phyloP scores from a whole-genome alignment of 2,888 invertebrate genomes.

The Phengaris arion region DNA sequence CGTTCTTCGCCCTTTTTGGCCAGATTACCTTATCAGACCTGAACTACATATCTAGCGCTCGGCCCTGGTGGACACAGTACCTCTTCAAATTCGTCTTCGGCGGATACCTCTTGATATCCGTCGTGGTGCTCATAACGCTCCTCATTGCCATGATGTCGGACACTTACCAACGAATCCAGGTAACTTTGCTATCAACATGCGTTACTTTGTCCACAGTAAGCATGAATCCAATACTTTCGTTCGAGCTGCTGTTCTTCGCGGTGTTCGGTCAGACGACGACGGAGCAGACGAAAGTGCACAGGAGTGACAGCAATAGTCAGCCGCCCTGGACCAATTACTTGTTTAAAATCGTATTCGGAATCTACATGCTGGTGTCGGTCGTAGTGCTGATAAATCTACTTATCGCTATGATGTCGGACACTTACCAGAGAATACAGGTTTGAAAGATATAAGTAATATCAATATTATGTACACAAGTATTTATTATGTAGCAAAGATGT shows the following conservation, averaged over 20 bases:
- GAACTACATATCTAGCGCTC: slow-evolving; percentile 83
- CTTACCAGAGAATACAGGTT: slow-evolving; percentile 98
- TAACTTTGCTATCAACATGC: slow-evolving; percentile 79
- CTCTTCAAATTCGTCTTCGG: slow-evolving; percentile 96
- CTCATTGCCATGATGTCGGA: slow-evolving; percentile 99
- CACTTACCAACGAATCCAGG: slow-evolving; percentile 99
- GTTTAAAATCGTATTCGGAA: slow-evolving; percentile 92
- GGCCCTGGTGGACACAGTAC: slow-evolving; percentile 90
- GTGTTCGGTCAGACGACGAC: slow-evolving; percentile 96
- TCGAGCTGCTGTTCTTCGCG: slow-evolving; percentile 99
- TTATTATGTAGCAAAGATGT: neutral
- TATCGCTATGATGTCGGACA: slow-evolving; percentile 99
- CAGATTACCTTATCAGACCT: slow-evolving; percentile 93
- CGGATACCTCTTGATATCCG: slow-evolving; percentile 98
- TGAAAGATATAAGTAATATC: neutral
- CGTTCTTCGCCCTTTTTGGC: slow-evolving; percentile 99
- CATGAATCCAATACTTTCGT: slow-evolving; percentile 94
- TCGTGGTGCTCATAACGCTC: slow-evolving; percentile 98
- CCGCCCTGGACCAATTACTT: slow-evolving; percentile 91
- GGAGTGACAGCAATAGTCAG: slow-evolving; percentile 82
- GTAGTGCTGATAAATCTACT: slow-evolving; percentile 99
- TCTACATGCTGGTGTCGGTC: slow-evolving; percentile 99
- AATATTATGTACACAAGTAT: neutral
- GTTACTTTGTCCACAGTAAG: slow-evolving; percentile 86
- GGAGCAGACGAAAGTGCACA: slow-evolving; percentile 84